These are phyloP conservation scores for Sparidentex hasta DNA, from an alignment of 2,797 vertebrate genomes.

Conservation along the genomic window DNA sequence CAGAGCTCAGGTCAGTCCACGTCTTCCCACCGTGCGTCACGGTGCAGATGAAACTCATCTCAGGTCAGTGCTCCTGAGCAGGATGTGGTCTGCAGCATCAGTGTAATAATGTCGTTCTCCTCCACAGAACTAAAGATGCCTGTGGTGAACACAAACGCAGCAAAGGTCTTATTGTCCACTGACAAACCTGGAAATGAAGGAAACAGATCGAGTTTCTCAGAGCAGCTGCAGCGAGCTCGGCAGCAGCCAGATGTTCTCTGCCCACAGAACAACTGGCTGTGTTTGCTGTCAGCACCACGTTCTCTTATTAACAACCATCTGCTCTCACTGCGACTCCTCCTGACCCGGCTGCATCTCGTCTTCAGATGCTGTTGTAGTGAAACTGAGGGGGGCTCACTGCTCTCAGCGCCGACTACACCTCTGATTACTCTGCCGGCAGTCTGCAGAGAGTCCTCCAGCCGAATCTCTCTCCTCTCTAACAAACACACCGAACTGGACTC, in stretches of 20 bases:
- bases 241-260: constrained; percentile 22
- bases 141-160: too few relatives aligned
- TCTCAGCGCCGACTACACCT: constrained; percentile 11
- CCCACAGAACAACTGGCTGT: constrained; percentile 10
- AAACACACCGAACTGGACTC: constrained; percentile 9
- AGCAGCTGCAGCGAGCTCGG: too few relatives aligned
- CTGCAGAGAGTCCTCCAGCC: constrained; percentile 21
- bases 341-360: constrained; percentile 23
- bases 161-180: too few relatives aligned
- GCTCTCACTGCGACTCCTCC: neutral
- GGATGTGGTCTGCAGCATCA: too few relatives aligned
- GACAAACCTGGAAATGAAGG: too few relatives aligned
- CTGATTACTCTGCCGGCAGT: constrained; percentile 20
- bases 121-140: too few relatives aligned
- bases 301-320: constrained; percentile 31
- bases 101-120: too few relatives aligned
- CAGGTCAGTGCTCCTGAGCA: too few relatives aligned
- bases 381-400: constrained; percentile 17
- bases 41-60: too few relatives aligned
- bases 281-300: neutral
- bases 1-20: too few relatives aligned
- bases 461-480: constrained; percentile 23
- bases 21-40: too few relatives aligned
- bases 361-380: constrained; percentile 11
- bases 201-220: too few relatives aligned